Conservation (phyloP, 2,888 invertebrate species). For the Charanyca ferruginea region DNA sequence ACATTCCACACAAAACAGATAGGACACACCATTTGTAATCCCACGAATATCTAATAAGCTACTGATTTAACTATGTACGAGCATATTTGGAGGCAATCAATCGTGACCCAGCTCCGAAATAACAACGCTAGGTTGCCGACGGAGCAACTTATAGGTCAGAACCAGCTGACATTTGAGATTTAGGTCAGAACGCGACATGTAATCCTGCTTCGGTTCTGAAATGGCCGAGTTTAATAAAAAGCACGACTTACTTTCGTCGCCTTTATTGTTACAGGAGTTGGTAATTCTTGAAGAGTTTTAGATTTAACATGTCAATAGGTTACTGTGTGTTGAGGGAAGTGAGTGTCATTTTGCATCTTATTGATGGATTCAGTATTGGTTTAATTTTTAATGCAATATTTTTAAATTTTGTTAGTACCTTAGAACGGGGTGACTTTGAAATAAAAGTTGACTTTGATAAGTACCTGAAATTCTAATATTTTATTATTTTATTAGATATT, state of each 20-base stretch:
- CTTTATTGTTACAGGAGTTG: conserved; percentile 39
- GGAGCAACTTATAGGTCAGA: conserved; percentile 65
- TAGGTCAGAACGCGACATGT: conserved; percentile 71
- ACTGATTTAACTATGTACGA: conserved; percentile 42
- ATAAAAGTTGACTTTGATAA: too few species aligned
- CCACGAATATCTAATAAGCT: conserved; percentile 35
- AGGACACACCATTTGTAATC: conserved; percentile 44
- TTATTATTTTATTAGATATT: too few species aligned
- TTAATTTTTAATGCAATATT: too few species aligned
- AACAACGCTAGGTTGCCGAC: conserved; percentile 46
- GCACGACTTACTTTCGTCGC: conserved; percentile 56
- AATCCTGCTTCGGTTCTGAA: conserved; percentile 68
- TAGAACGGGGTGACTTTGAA: too few species aligned
- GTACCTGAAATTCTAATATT: too few species aligned
- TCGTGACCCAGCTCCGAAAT: conserved; percentile 57
- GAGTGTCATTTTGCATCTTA: background rate
- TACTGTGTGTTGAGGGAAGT: conserved; percentile 8
- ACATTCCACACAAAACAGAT: conserved; percentile 19
- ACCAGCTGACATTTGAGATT: conserved; percentile 72
- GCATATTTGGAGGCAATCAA: conserved; percentile 58
- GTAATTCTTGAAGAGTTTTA: conserved; percentile 35
- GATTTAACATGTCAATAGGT: conserved; percentile 23
- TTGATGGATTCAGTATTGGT: too few species aligned
- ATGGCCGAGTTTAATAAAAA: conserved; percentile 69
- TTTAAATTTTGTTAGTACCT: too few species aligned